Evolutionary conservation across 2,797 vertebrate species (phyloP), one percentile per base, ranked within the genome.

Genomic region (Gymnothorax javanicus): DNA sequence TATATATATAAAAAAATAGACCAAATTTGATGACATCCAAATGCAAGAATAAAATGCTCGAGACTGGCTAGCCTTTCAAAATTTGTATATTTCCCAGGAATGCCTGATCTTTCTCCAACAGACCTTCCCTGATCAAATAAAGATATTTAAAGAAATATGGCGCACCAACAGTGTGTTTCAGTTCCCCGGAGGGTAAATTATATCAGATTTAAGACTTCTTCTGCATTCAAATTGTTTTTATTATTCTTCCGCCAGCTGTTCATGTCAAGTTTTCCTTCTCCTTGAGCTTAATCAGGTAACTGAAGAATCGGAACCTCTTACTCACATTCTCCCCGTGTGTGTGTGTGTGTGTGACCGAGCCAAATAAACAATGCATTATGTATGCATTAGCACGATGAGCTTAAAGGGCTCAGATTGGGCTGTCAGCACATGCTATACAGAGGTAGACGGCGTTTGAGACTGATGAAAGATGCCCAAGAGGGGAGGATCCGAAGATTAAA

Each of bases 331-430:
- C 86, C 3, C 88, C 86, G 88, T 86, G 73, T 85, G 86, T 91
- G 85, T 90, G 88, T 86, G 73, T 85, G 86, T 91, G 85, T 90
- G 90, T 91, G 91, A 90, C 91, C 92, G 88, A 58, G 84, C 86
- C 93, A 81, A 89, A 86, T 91, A 94, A 94, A 94, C 93, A 93
- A 12, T n/a, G n/a, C n/a, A 71, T 0, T 87, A 89, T 90, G 90
- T 91, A 91, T 91, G 85, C 88, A 85, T 87, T 84, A 56, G 87
- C 87, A 87, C 87, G 93, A 90, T 90, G 92, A 92, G 81, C 90
- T 92, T 90, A 91, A 84, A 83, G 77, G 57, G 20, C 84, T 88
- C 84, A 82, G 88, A 89, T 87, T 27, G 60, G 79, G 69, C 75
- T 54, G 87, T 89, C 93, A 94, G 95, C 89, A 91, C 43, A 87